Base-by-base conservation (phyloP, 1,140 invertebrate species). In the Drosophila baimaii region DNA sequence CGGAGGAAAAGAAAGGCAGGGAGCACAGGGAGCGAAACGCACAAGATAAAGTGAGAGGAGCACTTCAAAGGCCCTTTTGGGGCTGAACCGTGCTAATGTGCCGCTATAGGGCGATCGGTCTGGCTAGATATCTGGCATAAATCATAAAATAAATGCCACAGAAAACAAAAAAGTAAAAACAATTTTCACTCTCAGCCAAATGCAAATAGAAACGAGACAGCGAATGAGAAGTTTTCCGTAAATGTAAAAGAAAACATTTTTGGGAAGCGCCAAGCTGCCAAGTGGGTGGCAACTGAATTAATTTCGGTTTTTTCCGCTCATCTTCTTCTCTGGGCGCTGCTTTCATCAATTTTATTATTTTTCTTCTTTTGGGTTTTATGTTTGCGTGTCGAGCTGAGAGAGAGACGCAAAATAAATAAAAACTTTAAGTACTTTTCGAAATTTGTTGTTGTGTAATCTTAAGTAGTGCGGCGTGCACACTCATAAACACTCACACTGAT, bases 341-440 rank as follows among this genome's bases (percentile, higher is more conserved):
- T 77, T 66, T 79, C 81, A 76, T 83, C 71, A 79, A 83, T 84
- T 84, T 73, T 72, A 71, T 72, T 72, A 71, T 72, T 72, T 72
- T 72, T 58, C 43, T 58, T 72, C 52, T 56, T 59, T 63, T 52
- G 43, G 61, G 64, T 73, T 88, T 89, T 83, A 88, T 89, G 79
- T 89, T 77, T 89, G 83, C 84, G 76, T 88, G 84, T 89, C 84
- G 83, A 88, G 76, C 65, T 54, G 51, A 66, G 75, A 88, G 75
- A 88, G 75, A 65, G 72, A 86, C 71, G 79, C 84, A 88, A 88
- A 88, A 88, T 88, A 88, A 88, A 88, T 89, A 88, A 88, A 88
- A 88, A 89, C 83, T 88, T 88, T 88, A 88, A 88, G 83, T 88
- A 88, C 83, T 88, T 88, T 88, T 88, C 77, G 84, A 89, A 89